These are phyloP conservation scores for Odontocolon sp. DNA, from an alignment of 2,888 invertebrate species.

Conservation along the genomic window DNA sequence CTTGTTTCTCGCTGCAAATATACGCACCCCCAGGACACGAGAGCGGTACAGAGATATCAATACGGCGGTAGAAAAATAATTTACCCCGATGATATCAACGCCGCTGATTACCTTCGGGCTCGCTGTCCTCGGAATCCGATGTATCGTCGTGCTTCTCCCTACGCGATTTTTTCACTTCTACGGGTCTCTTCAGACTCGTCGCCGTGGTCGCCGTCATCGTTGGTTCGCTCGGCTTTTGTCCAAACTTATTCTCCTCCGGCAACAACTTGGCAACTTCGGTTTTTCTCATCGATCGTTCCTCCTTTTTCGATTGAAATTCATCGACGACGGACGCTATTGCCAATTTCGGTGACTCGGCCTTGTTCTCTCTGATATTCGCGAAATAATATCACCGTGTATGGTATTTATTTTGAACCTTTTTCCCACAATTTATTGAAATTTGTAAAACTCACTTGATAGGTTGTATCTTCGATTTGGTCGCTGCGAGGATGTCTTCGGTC, in stretches of 20 bases:
- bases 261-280: conserved; percentile 64
- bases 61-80: neutral
- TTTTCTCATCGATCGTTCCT: conserved; percentile 69
- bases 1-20: conserved; percentile 73
- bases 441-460: conserved; percentile 53
- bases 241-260: conserved; percentile 74
- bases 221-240: conserved; percentile 71
- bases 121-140: conserved; percentile 77
- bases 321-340: conserved; percentile 71
- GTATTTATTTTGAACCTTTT: neutral
- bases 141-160: conserved; percentile 76
- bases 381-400: too few species aligned
- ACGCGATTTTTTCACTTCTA: conserved; percentile 73
- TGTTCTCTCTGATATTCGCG: conserved; percentile 69
- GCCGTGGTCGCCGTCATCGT: too few species aligned
- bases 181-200: conserved; percentile 68
- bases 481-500: conserved; percentile 79
- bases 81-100: neutral
- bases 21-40: too few species aligned
- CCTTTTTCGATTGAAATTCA: conserved; percentile 76
- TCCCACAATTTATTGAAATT: neutral
- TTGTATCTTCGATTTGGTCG: conserved; percentile 60
- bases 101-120: conserved; percentile 66
- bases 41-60: too few species aligned
- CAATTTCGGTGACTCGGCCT: conserved; percentile 75